Evolutionary conservation across 1,140 invertebrate species (phyloP), one percentile per base, ranked within the genome.

Genomic region (Drosophila lini): DNA sequence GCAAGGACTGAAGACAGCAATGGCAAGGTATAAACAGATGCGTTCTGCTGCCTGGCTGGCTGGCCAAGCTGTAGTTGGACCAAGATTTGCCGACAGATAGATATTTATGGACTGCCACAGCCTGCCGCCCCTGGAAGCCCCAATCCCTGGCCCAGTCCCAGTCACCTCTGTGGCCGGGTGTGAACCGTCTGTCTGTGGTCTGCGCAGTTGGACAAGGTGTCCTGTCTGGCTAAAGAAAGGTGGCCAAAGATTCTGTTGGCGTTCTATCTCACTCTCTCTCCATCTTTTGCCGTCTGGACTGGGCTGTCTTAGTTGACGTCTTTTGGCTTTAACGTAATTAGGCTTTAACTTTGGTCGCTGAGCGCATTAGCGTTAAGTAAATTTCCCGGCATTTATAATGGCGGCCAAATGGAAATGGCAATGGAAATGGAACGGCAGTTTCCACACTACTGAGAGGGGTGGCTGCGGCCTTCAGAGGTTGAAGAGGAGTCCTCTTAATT

Each of bases 71-170:
- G 36, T 50, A 67, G 64, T 57, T 36, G 68, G 64, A n/a, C 64
- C 11, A 78, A 78, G 73, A 75, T 74, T 74, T 75, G 70, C 73
- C 76, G 42, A 62, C 78, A 81, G 78, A 65, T 86, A 60, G 67
- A 58, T 75, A 78, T 81, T 85, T 82, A 86, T 81, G 69, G 71
- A 86, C 64, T 86, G 79, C 71, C 82, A 76, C 44, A 75, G 79
- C 22, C 22, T 22, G 22, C 68, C 47, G n/a, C 47, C 22, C 44
- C n/a, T 56, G 48, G 63, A 64, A 28, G 11, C 60, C 60, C 16
- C 45, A 45, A 36, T 60, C 50, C 47, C 40, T 47, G 44, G 32
- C 47, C 41, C 42, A 11, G 5, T 13, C 9, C 25, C 47, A 5
- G 10, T 42, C 47, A 38, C 22, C 59, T 57, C 13, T 9, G 40